Evolutionary conservation across 1,140 invertebrate species (phyloP), one percentile per base, ranked within the genome.

Genomic region (Sarcophaga bullata): DNA sequence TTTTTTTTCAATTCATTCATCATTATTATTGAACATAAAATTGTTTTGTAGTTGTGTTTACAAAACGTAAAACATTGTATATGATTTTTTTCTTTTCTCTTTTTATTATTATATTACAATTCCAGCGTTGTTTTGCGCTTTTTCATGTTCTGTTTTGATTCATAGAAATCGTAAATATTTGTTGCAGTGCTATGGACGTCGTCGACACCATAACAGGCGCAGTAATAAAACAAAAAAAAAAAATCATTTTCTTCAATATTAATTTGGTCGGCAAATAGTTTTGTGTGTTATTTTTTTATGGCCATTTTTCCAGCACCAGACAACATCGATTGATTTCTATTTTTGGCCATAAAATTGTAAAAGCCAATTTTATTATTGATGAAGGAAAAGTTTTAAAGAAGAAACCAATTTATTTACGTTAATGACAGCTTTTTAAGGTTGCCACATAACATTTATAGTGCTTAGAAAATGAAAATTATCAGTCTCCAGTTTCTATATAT

Each of bases 31-130:
- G n/a, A n/a, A 19, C 15, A 6, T n/a, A 62, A 62, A 58, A 58
- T 58, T 58, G 54, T 58, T n/a, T n/a, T 68, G 62, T 58, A n/a
- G 54, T 58, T 37, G 25, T 68, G 17, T 68, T 68, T 68, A 68
- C 62, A 68, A 25, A 17, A 68, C n/a, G 19, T 62, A 68, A 25
- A 17, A 68, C n/a, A 68, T 62, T 13, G 11, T 62, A 15, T 58
- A 7, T 58, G 54, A 62, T 1, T 62, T n/a, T 62, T 9, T 13
- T 62, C 11, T 62, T n/a, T n/a, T n/a, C n/a, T n/a, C n/a, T n/a
- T n/a, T n/a, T 62, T 62, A 62, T 62, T 68, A 68, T 68, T 68
- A 4, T 37, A 37, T 37, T 37, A 37, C 25, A 37, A 37, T 37
- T 37, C 25, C 25, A 37, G 25, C 25, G 25, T 37, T 37, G 25